phyloP scores from a whole-genome alignment of 2,113 vertebrate genomes.

The Panurus biarmicus region DNA sequence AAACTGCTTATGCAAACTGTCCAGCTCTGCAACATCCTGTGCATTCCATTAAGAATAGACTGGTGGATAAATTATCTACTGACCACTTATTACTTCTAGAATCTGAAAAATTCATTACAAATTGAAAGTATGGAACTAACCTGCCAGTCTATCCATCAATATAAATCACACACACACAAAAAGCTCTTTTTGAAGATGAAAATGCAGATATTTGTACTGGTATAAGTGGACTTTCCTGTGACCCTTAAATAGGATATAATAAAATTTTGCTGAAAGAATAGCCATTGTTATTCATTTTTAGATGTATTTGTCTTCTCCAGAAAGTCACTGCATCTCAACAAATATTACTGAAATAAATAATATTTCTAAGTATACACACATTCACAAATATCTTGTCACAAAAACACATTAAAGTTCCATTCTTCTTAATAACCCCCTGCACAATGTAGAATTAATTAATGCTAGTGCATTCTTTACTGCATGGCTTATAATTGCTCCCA shows the following conservation, averaged over 20 bases:
- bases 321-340: not conserved
- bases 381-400: not conserved
- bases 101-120: not conserved
- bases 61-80: not conserved
- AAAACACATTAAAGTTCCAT: not conserved
- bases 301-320: not conserved
- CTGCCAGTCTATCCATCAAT: not conserved
- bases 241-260: not conserved
- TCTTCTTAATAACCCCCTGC: not conserved
- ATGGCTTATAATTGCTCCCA: not conserved
- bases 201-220: not conserved
- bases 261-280: not conserved
- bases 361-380: not conserved
- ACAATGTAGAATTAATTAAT: not conserved
- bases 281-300: not conserved
- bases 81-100: not conserved
- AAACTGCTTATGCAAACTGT: not conserved
- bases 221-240: not conserved
- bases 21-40: not conserved
- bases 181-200: not conserved
- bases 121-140: not conserved
- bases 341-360: not conserved
- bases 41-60: not conserved
- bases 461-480: not conserved
- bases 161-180: too few species aligned